Evolutionary conservation across 1,140 invertebrate species (phyloP), one percentile per base, ranked within the genome.

Genomic region (Zaprionus camerounensis): DNA sequence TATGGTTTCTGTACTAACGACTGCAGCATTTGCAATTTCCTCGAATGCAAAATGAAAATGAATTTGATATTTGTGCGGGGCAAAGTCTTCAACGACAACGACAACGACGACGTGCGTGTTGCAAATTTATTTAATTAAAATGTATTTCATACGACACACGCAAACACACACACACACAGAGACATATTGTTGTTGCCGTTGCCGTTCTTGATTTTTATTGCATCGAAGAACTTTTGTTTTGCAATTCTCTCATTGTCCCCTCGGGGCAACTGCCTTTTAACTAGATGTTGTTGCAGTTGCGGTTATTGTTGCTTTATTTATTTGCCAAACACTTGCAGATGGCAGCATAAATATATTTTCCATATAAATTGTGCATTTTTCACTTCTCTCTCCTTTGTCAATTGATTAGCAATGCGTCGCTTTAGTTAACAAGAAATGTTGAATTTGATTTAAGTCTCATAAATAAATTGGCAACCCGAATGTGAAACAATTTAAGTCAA

Each of bases 111-210:
- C 7, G 46, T 69, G 61, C 58, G 36, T 56, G 57, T 38, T 63
- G 59, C 51, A 71, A 67, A 68, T 68, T 77, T 58, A 65, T 80
- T 80, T 72, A 80, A 80, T 80, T 77, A 73, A 80, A 79, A 76
- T 77, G 71, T 67, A 56, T 41, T 26, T 46, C 64, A 22, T 64
- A 55, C 20, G n/a, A 58, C 51, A 38, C 24, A 56, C 13, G 49
- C 9, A 62, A 12, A 38, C 65, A n/a, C n/a, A 63, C 28, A 66
- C 36, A 31, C n/a, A 44, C 51, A 56, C 31, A 26, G 12, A 67
- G 59, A 46, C 67, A 22, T 49, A 22, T 65, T 51, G 34, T 41
- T 49, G 36, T 57, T 46, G 36, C 36, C 4, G 17, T 34, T 62
- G 59, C 41, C 46, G 13, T n/a, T 72, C 26, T 68, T 73, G 64